These are phyloP conservation scores for Podarcis muralis DNA, from an alignment of 2,113 vertebrate genomes.

Conservation along the genomic window DNA sequence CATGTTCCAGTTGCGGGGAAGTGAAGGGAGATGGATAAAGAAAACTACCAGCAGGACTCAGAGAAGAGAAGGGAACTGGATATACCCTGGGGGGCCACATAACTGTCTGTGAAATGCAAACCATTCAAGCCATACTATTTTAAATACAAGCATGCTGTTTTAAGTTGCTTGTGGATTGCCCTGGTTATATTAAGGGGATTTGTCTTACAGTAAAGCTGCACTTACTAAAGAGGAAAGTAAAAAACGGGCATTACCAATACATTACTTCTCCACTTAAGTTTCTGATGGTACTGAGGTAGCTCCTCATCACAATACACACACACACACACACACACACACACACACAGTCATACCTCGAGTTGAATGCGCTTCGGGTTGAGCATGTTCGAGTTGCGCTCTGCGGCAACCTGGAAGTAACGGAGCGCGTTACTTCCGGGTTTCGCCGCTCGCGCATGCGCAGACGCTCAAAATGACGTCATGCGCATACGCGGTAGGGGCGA, in stretches of 20 bases:
- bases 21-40: not conserved
- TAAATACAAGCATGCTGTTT: not conserved
- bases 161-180: not conserved
- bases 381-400: no score
- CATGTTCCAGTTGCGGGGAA: not conserved
- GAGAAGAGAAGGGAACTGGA: not conserved
- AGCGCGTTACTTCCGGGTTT: no score
- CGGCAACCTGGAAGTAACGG: no score
- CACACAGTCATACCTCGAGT: no score
- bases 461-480: no score
- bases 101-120: not conserved
- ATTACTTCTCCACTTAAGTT: not conserved
- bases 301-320: not conserved
- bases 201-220: not conserved
- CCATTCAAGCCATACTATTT: not conserved
- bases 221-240: not conserved
- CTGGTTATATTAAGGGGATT: not conserved
- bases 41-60: not conserved
- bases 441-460: no score
- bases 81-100: not conserved
- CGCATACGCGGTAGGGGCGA: no score
- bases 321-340: no score
- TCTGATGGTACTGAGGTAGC: not conserved
- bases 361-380: no score
- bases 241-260: not conserved